These are phyloP conservation scores for Sycophila texana DNA, from an alignment of 2,888 invertebrate genomes.

Conservation along the genomic window DNA sequence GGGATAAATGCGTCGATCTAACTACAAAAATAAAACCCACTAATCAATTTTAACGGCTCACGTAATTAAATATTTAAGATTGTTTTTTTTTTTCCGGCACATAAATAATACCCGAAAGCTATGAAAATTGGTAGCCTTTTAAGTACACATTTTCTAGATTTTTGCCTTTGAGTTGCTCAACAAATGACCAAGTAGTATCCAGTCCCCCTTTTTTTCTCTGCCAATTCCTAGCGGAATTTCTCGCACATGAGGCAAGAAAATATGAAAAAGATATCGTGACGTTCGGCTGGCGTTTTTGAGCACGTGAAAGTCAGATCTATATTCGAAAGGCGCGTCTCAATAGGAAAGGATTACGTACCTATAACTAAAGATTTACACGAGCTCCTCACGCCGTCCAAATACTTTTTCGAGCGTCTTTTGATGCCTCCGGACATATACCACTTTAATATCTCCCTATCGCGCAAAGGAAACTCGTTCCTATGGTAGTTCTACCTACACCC, in stretches of 20 bases:
- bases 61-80: too few species aligned
- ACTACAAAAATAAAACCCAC: too few species aligned
- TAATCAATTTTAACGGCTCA: too few species aligned
- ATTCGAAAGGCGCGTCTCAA: constrained; percentile 1
- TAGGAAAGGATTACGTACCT: constrained; percentile 28
- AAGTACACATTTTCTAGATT: constrained; percentile 16
- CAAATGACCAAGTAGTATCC: constrained; percentile 19
- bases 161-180: constrained; percentile 11
- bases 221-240: constrained; percentile 11
- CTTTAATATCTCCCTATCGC: not conserved
- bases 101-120: not conserved
- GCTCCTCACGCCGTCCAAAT: not conserved
- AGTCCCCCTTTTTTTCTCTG: not conserved
- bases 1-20: too few species aligned
- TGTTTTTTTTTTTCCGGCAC: too few species aligned
- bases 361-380: not conserved
- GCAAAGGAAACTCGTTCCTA: not conserved
- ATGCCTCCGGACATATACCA: not conserved
- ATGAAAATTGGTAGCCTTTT: not conserved
- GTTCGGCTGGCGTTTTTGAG: constrained; percentile 21
- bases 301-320: constrained; percentile 26
- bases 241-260: not conserved
- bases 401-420: not conserved
- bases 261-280: constrained; percentile 17
- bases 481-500: not conserved